Base-by-base conservation (phyloP, 2,113 vertebrate species). In the Glaucomys volans region DNA sequence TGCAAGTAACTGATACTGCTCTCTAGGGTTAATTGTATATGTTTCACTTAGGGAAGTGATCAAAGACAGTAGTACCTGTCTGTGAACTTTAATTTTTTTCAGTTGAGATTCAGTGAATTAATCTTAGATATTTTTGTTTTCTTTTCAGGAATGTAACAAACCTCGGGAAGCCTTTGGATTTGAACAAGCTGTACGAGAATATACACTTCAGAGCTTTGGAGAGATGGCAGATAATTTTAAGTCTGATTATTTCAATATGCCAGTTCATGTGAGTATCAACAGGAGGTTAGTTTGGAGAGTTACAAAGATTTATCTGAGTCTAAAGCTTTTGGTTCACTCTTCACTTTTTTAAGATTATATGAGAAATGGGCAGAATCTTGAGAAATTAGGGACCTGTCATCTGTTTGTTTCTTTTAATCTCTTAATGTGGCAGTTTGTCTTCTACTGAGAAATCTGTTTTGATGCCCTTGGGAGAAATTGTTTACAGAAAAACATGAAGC, bases 191-290 rank as follows among this genome's bases (percentile, higher is more conserved):
- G 99, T 99, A 97, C 99, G 99, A 95, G 99, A 99, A 94, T 99
- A 99, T 96, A 99, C 99, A 24, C 99, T 99, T 76, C 99, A 99
- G 98, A 99, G 99, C 98, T 99, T 99, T 74, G 99, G 99, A 85
- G 99, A 99, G 98, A 99, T 99, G 99, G 99, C 99, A 13, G 99
- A 99, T 98, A 99, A 99, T 98, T 99, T 99, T 98, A 99, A 99
- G 98, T 99, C 99, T 3, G 99, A 99, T 98, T 99, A 99, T 98
- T 99, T 99, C 98, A 99, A 99, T 98, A 99, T 99, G 99, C 99
- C 99, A 0, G 99, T 99, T 82, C 99, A 99, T n/a, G 99, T 99
- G 98, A 98, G 99, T 99, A 96, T 93, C 69, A 89, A 0, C 77
- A 66, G 64, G 76, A 87, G 57, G 40, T 89, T n/a, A 66, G 5